phyloP scores from a whole-genome alignment of 2,888 invertebrate genomes.

The Drosophila neonasuta region DNA sequence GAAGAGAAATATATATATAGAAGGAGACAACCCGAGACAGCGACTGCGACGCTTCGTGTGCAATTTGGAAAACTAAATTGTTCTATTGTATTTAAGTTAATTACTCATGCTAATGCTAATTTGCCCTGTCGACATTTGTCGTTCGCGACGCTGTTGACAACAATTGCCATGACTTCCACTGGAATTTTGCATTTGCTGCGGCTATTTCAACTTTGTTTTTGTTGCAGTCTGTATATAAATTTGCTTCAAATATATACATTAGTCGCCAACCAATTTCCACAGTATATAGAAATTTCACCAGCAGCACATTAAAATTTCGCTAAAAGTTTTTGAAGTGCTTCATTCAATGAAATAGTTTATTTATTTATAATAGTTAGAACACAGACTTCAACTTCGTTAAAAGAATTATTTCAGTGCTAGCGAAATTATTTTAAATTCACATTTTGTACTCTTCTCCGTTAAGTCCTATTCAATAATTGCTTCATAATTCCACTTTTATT shows the following conservation, averaged over 20 bases:
- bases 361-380: too few relatives aligned
- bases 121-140: conserved; percentile 44
- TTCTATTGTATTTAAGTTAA: conserved; percentile 77
- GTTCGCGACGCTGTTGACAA: conserved; percentile 51
- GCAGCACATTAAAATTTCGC: neutral
- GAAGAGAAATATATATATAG: conserved; percentile 1
- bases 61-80: conserved; percentile 75
- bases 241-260: neutral
- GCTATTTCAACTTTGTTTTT: conserved; percentile 19
- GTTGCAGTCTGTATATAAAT: conserved; percentile 9
- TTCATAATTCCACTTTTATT: neutral
- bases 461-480: neutral
- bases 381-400: too few relatives aligned
- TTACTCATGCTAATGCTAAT: conserved; percentile 77
- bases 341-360: too few relatives aligned
- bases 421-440: too few relatives aligned
- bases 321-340: neutral
- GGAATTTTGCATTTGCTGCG: conserved; percentile 16
- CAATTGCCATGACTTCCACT: conserved; percentile 54
- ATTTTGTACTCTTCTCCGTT: too few relatives aligned
- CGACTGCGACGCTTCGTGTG: conserved; percentile 42
- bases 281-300: neutral
- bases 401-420: too few relatives aligned
- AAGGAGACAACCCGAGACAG: neutral
- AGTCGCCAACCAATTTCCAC: neutral